Evolutionary conservation across 2,797 vertebrate genomes (phyloP).

Genomic region (Coregonus ussuriensis): DNA sequence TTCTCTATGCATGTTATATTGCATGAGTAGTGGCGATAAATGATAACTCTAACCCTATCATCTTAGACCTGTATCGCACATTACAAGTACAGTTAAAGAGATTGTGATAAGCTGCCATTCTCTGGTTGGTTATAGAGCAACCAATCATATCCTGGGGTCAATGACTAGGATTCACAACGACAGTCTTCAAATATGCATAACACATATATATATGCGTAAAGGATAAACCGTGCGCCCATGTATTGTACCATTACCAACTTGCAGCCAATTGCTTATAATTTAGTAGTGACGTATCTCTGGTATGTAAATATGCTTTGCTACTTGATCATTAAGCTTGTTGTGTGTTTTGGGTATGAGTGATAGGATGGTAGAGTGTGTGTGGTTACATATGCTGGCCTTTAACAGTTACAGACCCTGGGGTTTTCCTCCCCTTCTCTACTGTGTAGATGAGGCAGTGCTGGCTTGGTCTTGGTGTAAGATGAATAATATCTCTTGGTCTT

Average conservation of each 20-base stretch:
- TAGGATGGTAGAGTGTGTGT: neutral
- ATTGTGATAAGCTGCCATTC: conserved; percentile 43
- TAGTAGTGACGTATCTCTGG: neutral
- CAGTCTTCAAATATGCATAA: neutral
- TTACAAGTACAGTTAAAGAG: conserved; percentile 23
- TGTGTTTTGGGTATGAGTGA: conserved; percentile 21
- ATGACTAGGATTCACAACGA: neutral
- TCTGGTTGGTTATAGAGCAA: neutral
- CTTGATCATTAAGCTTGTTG: conserved; percentile 13
- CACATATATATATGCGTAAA: neutral
- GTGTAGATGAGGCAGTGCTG: conserved; percentile 55
- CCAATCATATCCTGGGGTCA: neutral
- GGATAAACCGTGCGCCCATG: neutral
- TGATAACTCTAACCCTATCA: conserved; percentile 19
- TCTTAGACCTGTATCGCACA: neutral
- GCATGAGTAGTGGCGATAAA: conserved; percentile 36
- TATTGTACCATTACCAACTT: neutral
- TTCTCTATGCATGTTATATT: conserved; percentile 35
- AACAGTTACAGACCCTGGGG: conserved; percentile 23
- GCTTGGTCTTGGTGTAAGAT: conserved; percentile 13
- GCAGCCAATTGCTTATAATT: neutral
- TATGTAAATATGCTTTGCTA: conserved; percentile 12
- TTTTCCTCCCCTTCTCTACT: conserved; percentile 58
- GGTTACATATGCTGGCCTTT: neutral
- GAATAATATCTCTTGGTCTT: neutral